These are phyloP conservation scores for Pangasius mekongensis DNA, from an alignment of 2,797 vertebrate species.

Conservation along the genomic window DNA sequence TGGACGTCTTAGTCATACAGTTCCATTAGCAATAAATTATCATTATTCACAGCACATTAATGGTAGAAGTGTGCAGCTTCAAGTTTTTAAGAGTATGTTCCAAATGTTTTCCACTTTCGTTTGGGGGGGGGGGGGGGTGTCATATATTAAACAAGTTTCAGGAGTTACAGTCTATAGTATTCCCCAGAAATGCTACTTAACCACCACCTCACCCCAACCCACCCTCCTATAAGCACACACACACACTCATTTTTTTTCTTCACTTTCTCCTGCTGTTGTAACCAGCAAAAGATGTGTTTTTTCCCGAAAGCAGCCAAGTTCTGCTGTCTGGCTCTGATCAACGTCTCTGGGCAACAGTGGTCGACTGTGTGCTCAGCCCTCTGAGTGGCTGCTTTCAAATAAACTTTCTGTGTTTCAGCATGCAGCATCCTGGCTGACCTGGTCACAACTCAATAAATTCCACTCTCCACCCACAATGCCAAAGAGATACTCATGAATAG, in stretches of 20 bases:
- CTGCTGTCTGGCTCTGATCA: slow-evolving; percentile 65
- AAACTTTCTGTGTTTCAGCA: slow-evolving; percentile 32
- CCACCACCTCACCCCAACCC: slow-evolving; percentile 30
- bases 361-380: slow-evolving; percentile 41
- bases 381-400: slow-evolving; percentile 38
- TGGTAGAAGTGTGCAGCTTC: slow-evolving; percentile 3
- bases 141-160: slow-evolving; percentile 23
- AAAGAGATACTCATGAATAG: slow-evolving; percentile 10
- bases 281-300: slow-evolving; percentile 68
- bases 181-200: slow-evolving; percentile 36
- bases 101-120: slow-evolving; percentile 29
- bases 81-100: background rate
- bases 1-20: background rate
- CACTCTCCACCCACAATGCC: slow-evolving; percentile 22
- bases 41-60: slow-evolving; percentile 21
- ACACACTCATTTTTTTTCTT: slow-evolving; percentile 2
- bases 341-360: slow-evolving; percentile 38
- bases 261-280: slow-evolving; percentile 42
- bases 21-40: slow-evolving; percentile 25
- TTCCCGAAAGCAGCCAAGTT: slow-evolving; percentile 69
- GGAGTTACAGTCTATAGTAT: slow-evolving; percentile 33
- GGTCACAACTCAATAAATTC: slow-evolving; percentile 38
- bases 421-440: slow-evolving; percentile 41
- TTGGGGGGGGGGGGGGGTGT: background rate
- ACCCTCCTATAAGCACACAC: background rate